These are phyloP conservation scores for Sepiola atlantica DNA, from an alignment of 2,888 invertebrate species.

Conservation along the genomic window DNA sequence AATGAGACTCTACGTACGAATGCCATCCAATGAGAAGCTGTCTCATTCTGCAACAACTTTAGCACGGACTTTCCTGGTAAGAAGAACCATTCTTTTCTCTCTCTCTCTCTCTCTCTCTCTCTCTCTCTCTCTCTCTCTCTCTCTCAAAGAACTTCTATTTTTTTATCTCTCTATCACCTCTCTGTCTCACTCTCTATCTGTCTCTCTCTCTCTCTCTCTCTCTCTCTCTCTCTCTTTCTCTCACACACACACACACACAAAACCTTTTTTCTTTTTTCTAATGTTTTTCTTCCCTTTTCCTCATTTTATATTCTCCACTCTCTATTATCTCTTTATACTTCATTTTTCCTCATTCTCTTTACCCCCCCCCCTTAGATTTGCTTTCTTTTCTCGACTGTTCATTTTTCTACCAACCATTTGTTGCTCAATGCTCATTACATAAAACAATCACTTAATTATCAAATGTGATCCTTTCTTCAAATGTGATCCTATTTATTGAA, in stretches of 20 bases:
- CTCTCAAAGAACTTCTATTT: not conserved
- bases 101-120: not conserved
- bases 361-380: not conserved
- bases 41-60: conserved; percentile 32
- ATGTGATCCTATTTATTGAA: not conserved
- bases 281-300: not conserved
- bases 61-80: conserved; percentile 32
- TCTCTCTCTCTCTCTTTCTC: no score
- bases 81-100: not conserved
- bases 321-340: not conserved
- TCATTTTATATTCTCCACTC: not conserved
- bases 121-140: not conserved
- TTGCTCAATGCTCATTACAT: not conserved
- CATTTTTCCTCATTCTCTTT: not conserved
- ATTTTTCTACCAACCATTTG: not conserved
- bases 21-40: conserved; percentile 20
- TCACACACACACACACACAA: no score
- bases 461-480: not conserved
- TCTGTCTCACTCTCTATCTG: no score
- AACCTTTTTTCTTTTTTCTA: no score
- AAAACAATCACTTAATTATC: not conserved
- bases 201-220: no score
- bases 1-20: not conserved
- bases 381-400: not conserved
- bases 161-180: not conserved